These are phyloP conservation scores for Reinhardtius hippoglossoides DNA, from an alignment of 2,113 vertebrate species.

Conservation along the genomic window DNA sequence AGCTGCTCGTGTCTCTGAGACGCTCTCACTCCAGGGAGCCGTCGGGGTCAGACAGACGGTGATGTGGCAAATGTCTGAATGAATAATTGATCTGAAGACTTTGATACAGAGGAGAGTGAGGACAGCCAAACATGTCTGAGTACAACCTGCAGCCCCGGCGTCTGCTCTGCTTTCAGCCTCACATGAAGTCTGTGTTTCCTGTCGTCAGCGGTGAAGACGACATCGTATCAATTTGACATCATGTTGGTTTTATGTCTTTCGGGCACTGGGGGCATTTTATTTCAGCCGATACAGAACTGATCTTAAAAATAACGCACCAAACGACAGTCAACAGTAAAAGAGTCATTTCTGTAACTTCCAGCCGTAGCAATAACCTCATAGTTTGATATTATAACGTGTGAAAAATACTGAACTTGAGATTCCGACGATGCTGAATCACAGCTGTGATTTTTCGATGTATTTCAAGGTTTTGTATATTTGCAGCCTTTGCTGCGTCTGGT, in stretches of 20 bases:
- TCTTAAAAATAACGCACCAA: no score
- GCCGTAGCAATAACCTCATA: no score
- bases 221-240: not conserved
- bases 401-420: no score
- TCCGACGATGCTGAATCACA: no score
- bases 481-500: no score
- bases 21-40: conserved; percentile 23
- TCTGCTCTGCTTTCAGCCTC: not conserved
- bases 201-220: not conserved
- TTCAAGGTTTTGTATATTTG: no score
- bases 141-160: not conserved
- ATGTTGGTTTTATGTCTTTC: not conserved
- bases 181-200: not conserved
- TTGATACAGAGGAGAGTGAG: conserved; percentile 50
- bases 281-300: not conserved
- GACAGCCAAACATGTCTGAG: conserved; percentile 51
- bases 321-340: no score
- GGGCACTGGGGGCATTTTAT: not conserved
- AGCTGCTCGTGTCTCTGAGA: not conserved
- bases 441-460: no score
- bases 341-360: no score
- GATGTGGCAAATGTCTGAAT: conserved; percentile 64
- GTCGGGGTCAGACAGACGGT: conserved; percentile 42
- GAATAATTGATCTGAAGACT: conserved; percentile 75
- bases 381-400: no score